Evolutionary conservation across 2,797 vertebrate species (phyloP).

Genomic region (Leuciscus waleckii): DNA sequence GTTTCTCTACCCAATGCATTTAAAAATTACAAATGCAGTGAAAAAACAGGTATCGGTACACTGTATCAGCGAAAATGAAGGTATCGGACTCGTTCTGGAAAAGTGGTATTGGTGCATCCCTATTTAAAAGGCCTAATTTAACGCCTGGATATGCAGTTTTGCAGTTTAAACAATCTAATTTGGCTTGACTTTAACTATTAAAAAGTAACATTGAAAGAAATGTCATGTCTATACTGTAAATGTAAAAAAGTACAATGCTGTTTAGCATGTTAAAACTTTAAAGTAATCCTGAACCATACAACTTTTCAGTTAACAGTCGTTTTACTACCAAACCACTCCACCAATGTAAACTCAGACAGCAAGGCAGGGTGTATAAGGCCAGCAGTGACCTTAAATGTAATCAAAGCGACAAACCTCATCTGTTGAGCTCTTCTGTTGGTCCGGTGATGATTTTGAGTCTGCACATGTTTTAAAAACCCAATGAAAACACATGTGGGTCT

Average conservation of each 20-base stretch:
- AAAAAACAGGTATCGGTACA: too few relatives aligned
- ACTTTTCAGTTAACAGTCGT: not conserved
- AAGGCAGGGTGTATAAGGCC: not conserved
- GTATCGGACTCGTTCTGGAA: too few relatives aligned
- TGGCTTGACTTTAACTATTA: not conserved
- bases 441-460: not conserved
- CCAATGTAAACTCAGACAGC: not conserved
- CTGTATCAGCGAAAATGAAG: too few relatives aligned
- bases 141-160: too few relatives aligned
- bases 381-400: not conserved
- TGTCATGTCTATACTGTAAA: not conserved
- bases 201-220: not conserved
- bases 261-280: too few relatives aligned
- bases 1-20: too few relatives aligned
- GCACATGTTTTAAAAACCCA: slow-evolving; percentile 30
- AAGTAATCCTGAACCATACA: not conserved
- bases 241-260: not conserved
- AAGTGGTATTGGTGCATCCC: too few relatives aligned
- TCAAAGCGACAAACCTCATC: slow-evolving; percentile 7
- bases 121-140: too few relatives aligned
- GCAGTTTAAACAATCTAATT: not conserved
- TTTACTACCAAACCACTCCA: not conserved
- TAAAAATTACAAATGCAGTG: too few relatives aligned
- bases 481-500: slow-evolving; percentile 34
- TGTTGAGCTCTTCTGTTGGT: slow-evolving; percentile 4